phyloP scores from a whole-genome alignment of 2,888 invertebrate species.

The Ophraella communa region DNA sequence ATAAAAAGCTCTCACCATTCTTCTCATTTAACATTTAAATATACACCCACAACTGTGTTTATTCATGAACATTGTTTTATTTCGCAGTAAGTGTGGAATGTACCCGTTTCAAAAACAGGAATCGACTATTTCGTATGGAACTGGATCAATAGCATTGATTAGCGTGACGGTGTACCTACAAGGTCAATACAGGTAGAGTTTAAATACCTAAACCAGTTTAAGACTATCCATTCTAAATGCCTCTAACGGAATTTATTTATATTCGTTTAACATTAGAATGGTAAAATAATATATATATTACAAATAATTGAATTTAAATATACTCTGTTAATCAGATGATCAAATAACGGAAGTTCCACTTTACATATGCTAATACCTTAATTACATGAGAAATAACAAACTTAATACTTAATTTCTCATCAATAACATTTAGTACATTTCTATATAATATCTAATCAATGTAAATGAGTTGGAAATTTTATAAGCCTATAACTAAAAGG shows the following conservation, averaged over 20 bases:
- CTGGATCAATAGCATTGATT: background rate
- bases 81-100: no score
- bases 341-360: background rate
- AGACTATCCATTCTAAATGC: background rate
- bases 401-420: background rate
- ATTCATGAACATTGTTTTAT: no score
- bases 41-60: no score
- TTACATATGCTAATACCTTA: background rate
- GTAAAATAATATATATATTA: background rate
- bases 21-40: no score
- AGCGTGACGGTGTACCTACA: background rate
- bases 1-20: no score
- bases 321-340: background rate
- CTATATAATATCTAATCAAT: background rate
- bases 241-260: background rate
- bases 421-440: background rate
- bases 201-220: background rate
- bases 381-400: background rate
- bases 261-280: background rate
- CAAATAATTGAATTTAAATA: background rate
- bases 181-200: background rate
- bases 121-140: background rate
- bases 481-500: background rate
- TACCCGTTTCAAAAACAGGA: no score
- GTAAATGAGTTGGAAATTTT: background rate